phyloP scores from a whole-genome alignment of 2,113 vertebrate genomes.

The rat (Rattus norvegicus) region GRCr8 NC_086033.1:84864001-84864500 shows the following conservation, averaged over 20 bases:
- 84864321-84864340: background rate
- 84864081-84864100: background rate
- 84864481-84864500: background rate
- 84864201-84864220: background rate
- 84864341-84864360: background rate
- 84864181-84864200: background rate
- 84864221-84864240: background rate
- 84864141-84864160: background rate
- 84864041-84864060: background rate
- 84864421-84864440: background rate
- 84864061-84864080: background rate
- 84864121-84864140: background rate
- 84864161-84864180: background rate
- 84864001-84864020: background rate
- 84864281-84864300: background rate
- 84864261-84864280: background rate
- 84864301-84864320: background rate
- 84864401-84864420: background rate
- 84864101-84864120: slow-evolving; percentile 36
- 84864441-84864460: background rate
- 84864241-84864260: too few species aligned
- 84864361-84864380: background rate
- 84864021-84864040: background rate
- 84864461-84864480: background rate
- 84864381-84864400: background rate